A percentile compares a stretch with the other conserved stretches of the same genome.
Conservation (phyloP, 2,888 invertebrate genomes). For the Pseudococcus longispinus region DNA sequence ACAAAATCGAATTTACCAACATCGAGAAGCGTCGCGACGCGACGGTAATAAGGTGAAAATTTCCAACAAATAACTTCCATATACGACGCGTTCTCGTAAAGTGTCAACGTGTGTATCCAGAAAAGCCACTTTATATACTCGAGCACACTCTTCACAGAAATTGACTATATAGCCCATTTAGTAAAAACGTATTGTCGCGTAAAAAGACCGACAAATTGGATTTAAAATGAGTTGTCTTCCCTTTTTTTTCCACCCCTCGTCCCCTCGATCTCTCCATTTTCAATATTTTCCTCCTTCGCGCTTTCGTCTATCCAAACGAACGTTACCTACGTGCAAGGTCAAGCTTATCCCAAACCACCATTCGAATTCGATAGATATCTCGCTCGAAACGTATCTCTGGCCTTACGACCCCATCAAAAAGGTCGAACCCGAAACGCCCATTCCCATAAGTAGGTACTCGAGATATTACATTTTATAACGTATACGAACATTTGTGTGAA, state of each 20-base stretch:
- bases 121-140: slow-evolving; percentile 55
- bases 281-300: neutral
- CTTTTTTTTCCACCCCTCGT: slow-evolving; percentile 26
- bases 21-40: neutral
- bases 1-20: slow-evolving; percentile 16
- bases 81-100: neutral
- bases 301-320: neutral
- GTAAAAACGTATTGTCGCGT: slow-evolving; percentile 55
- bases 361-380: neutral
- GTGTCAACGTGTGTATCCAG: slow-evolving; percentile 37
- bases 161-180: slow-evolving; percentile 56
- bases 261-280: neutral
- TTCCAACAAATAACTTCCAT: slow-evolving; percentile 50
- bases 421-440: neutral
- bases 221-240: slow-evolving; percentile 57
- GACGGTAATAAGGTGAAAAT: slow-evolving; percentile 38
- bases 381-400: neutral
- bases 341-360: neutral
- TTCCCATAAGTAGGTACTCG: neutral
- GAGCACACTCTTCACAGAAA: slow-evolving; percentile 52
- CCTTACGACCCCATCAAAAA: neutral
- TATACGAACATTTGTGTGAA: neutral
- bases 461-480: neutral
- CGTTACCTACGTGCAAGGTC: neutral
- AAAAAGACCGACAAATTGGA: slow-evolving; percentile 56